Percentiles rank a stretch among this genome's conserved stretches.
These are phyloP conservation scores for Leptopilina clavipes DNA, from an alignment of 1,140 invertebrate species.

Conservation along the genomic window DNA sequence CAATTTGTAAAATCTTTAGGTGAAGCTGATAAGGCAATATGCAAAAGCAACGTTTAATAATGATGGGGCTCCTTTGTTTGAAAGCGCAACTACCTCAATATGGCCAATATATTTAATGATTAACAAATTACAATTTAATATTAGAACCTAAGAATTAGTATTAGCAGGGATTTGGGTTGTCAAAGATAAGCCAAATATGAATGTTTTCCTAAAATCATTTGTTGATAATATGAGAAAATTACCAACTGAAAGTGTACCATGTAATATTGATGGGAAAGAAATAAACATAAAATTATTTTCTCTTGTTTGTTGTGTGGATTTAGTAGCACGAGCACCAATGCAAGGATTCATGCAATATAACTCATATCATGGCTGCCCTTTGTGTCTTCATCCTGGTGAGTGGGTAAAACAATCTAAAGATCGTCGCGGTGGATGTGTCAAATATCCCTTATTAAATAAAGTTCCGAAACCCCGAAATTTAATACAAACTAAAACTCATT, in stretches of 20 bases:
- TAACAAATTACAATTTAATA: not conserved
- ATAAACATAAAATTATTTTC: not conserved
- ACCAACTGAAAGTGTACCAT: not conserved
- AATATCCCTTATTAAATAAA: too few relatives aligned
- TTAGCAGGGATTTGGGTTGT: slow-evolving; percentile 3
- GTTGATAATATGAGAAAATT: slow-evolving; percentile 15
- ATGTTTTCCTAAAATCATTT: not conserved
- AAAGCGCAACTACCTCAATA: slow-evolving; percentile 22
- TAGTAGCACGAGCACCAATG: too few relatives aligned
- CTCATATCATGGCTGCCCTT: not conserved
- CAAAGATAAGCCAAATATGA: slow-evolving; percentile 12
- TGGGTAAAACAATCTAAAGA: too few relatives aligned
- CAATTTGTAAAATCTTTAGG: slow-evolving; percentile 3
- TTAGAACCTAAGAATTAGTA: not conserved
- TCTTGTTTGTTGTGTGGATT: not conserved
- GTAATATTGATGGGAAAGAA: not conserved
- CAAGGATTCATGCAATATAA: not conserved
- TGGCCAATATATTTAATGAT: slow-evolving; percentile 36
- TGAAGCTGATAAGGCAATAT: not conserved
- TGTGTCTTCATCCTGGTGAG: too few relatives aligned
- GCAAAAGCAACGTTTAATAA: slow-evolving; percentile 2
- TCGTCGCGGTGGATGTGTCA: too few relatives aligned
- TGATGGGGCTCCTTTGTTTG: not conserved
- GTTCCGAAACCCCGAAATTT: too few relatives aligned
- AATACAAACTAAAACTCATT: too few relatives aligned